phyloP scores from a whole-genome alignment of 2,113 vertebrate species.

The Dermatemys mawii region DNA sequence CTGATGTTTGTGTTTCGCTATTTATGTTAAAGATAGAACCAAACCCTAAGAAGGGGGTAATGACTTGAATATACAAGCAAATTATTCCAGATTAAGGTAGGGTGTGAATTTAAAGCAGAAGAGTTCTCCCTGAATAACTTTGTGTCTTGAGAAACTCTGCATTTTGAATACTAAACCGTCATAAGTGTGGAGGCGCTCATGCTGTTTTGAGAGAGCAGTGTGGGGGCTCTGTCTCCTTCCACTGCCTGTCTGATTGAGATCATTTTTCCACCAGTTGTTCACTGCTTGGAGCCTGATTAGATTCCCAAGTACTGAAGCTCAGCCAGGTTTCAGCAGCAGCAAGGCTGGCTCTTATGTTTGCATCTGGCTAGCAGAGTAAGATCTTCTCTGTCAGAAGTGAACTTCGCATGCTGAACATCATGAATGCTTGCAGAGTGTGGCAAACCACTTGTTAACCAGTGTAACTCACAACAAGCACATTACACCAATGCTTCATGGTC shows the following conservation, averaged over 20 bases:
- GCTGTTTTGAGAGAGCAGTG: not conserved
- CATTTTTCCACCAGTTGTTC: not conserved
- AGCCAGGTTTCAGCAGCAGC: not conserved
- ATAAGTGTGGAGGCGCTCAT: not conserved
- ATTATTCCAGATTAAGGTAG: not conserved
- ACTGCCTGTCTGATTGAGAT: accelerated
- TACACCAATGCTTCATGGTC: accelerated
- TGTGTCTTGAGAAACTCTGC: not conserved
- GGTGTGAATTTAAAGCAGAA: not conserved
- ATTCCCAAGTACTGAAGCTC: accelerated
- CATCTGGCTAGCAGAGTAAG: not conserved
- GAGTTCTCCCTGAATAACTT: not conserved
- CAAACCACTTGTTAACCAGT: accelerated
- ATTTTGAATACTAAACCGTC: not conserved
- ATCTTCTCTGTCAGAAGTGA: not conserved
- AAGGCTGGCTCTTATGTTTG: not conserved
- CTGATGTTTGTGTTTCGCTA: not conserved
- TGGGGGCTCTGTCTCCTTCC: accelerated
- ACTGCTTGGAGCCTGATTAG: accelerated
- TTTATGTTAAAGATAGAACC: not conserved
- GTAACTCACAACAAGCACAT: accelerated
- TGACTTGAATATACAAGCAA: accelerated
- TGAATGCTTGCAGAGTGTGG: not conserved
- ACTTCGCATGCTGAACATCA: not conserved
- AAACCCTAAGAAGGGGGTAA: accelerated